Evolutionary conservation across 2,888 invertebrate species (phyloP).

Genomic region (Coelopa pilipes): DNA sequence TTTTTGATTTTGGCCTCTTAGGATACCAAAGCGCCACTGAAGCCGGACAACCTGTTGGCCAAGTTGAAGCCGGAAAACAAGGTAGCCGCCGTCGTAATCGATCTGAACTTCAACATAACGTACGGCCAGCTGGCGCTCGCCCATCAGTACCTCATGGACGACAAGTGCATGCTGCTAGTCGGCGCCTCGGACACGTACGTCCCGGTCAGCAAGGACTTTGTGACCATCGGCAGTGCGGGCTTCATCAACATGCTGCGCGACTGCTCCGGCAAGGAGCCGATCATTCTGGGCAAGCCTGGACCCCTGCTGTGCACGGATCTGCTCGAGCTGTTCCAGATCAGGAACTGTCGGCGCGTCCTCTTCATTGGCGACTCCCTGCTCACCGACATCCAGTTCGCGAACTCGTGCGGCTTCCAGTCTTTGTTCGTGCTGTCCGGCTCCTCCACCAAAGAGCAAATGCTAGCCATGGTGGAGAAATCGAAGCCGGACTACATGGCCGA

Average conservation of each 20-base stretch:
- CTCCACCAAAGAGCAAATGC: conserved; percentile 46
- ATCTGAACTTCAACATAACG: conserved; percentile 62
- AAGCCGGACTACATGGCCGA: conserved; percentile 53
- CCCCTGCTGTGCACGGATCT: conserved; percentile 55
- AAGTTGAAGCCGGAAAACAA: conserved; percentile 36
- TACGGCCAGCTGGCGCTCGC: conserved; percentile 63
- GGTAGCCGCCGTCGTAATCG: conserved; percentile 66
- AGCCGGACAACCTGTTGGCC: conserved; percentile 34
- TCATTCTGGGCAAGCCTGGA: conserved; percentile 66
- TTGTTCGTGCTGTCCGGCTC: conserved; percentile 74
- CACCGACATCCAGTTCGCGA: conserved; percentile 81
- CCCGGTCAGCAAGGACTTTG: conserved; percentile 47
- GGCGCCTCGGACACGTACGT: conserved; percentile 52
- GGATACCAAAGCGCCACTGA: conserved; percentile 38
- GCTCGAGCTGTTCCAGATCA: conserved; percentile 62
- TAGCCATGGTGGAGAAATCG: conserved; percentile 39
- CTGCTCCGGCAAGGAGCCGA: conserved; percentile 58
- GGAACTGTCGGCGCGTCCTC: conserved; percentile 74
- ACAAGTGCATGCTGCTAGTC: conserved; percentile 62
- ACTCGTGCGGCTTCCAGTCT: conserved; percentile 75
- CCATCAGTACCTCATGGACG: conserved; percentile 60
- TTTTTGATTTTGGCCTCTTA: neutral
- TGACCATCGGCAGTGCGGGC: conserved; percentile 43
- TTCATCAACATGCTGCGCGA: conserved; percentile 46
- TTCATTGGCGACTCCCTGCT: conserved; percentile 86